Evolutionary conservation across 2,888 invertebrate genomes (phyloP).

Genomic region (Patella pellucida): DNA sequence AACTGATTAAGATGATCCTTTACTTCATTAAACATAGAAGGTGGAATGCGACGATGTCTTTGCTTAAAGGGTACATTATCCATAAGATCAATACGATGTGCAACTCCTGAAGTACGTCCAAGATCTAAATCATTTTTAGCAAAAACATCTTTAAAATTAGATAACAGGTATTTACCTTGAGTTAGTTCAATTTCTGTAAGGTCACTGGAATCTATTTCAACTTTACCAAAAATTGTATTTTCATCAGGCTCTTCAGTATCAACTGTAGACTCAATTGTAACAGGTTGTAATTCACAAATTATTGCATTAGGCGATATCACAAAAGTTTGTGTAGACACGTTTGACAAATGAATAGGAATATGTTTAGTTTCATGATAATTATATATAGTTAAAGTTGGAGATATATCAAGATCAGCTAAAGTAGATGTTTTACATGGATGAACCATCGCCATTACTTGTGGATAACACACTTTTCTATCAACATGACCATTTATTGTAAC

Average conservation of each 20-base stretch:
- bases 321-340: not conserved
- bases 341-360: not conserved
- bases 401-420: not conserved
- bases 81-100: not conserved
- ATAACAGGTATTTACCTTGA: not conserved
- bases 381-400: not conserved
- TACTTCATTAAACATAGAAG: not conserved
- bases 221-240: not conserved
- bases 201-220: not conserved
- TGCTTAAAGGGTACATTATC: constrained; percentile 9
- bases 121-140: not conserved
- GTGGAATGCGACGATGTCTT: not conserved
- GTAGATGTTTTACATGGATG: not conserved
- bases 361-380: not conserved
- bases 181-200: not conserved
- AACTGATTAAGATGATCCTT: not conserved
- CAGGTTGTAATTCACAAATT: constrained; percentile 12
- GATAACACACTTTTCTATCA: not conserved
- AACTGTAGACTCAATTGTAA: not conserved
- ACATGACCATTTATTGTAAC: not conserved
- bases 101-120: not conserved
- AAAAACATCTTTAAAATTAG: not conserved
- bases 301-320: constrained; percentile 4
- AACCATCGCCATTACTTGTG: not conserved
- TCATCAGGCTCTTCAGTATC: too few species aligned